Conservation (phyloP, 2,888 invertebrate species). For the Cheilosia urbana region DNA sequence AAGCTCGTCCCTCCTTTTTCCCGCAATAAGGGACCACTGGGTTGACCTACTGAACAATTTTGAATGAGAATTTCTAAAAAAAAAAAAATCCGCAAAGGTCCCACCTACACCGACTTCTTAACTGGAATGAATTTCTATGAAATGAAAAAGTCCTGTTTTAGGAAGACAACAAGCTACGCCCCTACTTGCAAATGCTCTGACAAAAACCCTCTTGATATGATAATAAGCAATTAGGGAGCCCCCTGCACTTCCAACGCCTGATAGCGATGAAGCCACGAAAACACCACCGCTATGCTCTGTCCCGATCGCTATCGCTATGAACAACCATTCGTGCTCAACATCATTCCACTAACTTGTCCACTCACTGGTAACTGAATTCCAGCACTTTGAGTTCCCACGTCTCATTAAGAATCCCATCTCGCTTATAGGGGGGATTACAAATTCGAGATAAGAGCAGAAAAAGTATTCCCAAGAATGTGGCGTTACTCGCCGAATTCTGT, state of each 20-base stretch:
- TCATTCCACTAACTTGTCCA: slow-evolving; percentile 66
- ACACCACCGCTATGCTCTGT: slow-evolving; percentile 54
- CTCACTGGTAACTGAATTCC: slow-evolving; percentile 60
- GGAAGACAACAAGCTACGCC: too few species aligned
- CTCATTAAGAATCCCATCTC: slow-evolving; percentile 80
- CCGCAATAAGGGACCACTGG: too few species aligned
- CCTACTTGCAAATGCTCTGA: too few species aligned
- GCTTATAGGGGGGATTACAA: slow-evolving; percentile 63
- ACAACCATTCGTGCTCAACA: slow-evolving; percentile 62
- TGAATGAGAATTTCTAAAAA: too few species aligned
- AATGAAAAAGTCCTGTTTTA: too few species aligned
- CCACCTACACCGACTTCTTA: too few species aligned
- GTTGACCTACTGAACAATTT: too few species aligned
- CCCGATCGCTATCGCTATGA: slow-evolving; percentile 55
- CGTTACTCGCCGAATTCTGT: slow-evolving; percentile 66
- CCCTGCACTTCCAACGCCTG: not conserved
- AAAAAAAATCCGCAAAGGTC: too few species aligned
- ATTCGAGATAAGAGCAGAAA: slow-evolving; percentile 67
- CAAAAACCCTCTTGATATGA: too few species aligned
- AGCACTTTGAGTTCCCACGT: slow-evolving; percentile 78
- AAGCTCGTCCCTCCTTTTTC: too few species aligned
- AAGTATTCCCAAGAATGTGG: slow-evolving; percentile 54
- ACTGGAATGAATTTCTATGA: too few species aligned
- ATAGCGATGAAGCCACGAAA: slow-evolving; percentile 27
- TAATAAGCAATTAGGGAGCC: too few species aligned